Conservation (phyloP, 2,888 invertebrate genomes). For the Seira ritae region DNA sequence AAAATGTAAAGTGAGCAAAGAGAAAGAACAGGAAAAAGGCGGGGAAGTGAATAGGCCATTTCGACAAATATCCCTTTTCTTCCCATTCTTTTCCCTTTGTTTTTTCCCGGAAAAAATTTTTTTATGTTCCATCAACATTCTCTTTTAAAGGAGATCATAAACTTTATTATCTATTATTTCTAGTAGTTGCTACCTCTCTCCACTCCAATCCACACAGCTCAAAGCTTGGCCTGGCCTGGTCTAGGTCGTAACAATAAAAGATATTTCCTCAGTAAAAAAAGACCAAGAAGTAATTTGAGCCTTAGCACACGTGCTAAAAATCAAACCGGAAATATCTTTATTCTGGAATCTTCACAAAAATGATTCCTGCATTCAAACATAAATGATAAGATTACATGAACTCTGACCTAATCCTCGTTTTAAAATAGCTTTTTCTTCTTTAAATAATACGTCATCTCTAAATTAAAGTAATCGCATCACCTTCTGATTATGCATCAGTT, state of each 20-base stretch:
- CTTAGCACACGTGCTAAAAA: slow-evolving; percentile 34
- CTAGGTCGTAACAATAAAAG: too few relatives aligned
- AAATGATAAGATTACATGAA: slow-evolving; percentile 4
- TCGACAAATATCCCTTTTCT: slow-evolving; percentile 53
- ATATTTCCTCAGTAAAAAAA: too few relatives aligned
- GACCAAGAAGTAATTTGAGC: too few relatives aligned
- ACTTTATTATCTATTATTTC: slow-evolving; percentile 10
- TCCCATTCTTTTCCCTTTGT: slow-evolving; percentile 35
- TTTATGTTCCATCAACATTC: not conserved
- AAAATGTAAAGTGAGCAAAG: slow-evolving; percentile 44
- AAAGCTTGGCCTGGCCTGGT: too few relatives aligned
- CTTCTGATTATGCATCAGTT: not conserved
- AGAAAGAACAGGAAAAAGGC: slow-evolving; percentile 65
- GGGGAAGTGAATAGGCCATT: slow-evolving; percentile 54
- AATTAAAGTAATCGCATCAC: not conserved
- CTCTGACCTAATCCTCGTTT: slow-evolving; percentile 23
- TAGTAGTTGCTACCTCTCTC: not conserved
- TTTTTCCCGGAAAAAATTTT: not conserved
- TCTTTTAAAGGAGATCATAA: not conserved
- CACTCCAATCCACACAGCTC: too few relatives aligned
- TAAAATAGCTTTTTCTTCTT: slow-evolving; percentile 4
- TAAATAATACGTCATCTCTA: slow-evolving; percentile 6
- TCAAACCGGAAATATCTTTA: too few relatives aligned
- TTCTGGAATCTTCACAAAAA: too few relatives aligned
- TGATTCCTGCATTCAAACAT: too few relatives aligned